phyloP scores from a whole-genome alignment of 2,113 vertebrate genomes.

The Mionectes macconnelli region DNA sequence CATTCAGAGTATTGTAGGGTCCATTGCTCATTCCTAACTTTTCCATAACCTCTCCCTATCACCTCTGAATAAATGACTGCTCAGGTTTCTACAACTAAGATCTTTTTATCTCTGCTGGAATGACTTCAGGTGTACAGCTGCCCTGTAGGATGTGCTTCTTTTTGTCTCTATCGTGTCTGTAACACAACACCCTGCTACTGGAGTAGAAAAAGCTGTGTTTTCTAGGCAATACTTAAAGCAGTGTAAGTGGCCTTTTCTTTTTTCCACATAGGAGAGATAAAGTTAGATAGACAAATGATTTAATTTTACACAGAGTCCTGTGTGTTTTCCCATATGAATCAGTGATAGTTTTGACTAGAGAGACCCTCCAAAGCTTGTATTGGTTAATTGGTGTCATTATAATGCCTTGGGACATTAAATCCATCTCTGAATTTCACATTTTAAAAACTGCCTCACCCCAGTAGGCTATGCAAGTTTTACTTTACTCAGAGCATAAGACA shows the following conservation, averaged over 20 bases:
- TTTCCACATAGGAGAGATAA: neutral
- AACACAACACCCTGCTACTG: neutral
- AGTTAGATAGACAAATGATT: neutral
- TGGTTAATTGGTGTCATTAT: neutral
- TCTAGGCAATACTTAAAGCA: neutral
- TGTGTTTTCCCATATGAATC: neutral
- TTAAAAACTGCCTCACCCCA: neutral
- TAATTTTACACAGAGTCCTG: neutral
- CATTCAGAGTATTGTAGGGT: neutral
- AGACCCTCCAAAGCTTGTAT: neutral
- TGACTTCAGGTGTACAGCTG: neutral
- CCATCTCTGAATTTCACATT: neutral
- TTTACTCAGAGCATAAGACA: slow-evolving; percentile 41
- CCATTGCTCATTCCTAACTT: neutral
- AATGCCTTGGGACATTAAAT: neutral
- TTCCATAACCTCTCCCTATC: neutral
- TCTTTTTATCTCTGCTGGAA: neutral
- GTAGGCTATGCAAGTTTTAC: slow-evolving; percentile 21
- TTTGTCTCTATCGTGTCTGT: neutral
- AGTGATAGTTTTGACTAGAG: neutral
- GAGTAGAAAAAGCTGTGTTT: neutral
- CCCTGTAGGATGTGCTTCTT: neutral
- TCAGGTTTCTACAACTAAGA: neutral
- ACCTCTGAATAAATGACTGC: neutral
- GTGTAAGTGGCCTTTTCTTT: neutral